Evolutionary conservation across 2,888 invertebrate species (phyloP), one percentile per base, ranked within the genome.

Genomic region (Sesamia inferens): DNA sequence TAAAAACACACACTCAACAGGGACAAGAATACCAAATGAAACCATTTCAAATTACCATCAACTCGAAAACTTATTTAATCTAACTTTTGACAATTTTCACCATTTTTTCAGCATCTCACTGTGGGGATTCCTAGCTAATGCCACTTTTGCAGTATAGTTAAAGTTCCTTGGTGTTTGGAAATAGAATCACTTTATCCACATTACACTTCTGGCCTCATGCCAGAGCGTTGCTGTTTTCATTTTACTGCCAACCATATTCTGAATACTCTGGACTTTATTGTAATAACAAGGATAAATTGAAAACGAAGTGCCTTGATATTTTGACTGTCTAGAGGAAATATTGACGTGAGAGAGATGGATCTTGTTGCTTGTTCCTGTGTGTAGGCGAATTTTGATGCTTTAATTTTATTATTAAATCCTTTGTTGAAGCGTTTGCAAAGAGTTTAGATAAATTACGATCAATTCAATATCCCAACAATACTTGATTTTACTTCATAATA

Each of bases 61-160:
- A 86, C 76, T 76, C 72, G 82, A 85, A 88, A 93, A 93, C 90
- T 93, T 91, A 88, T 93, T 91, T 92, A 93, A 93, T 93, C 90
- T 92, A 93, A 93, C 92, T 93, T 93, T 91, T 88, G 89, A 87
- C 88, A 88, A 90, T 92, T 88, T 89, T 85, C 85, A 79, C 84
- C 76, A 86, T 90, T 91, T 92, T 82, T 78, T 79, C 67, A 66
- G 58, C 51, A 74, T 64, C 72, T 74, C 71, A 69, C 71, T 78
- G 64, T 73, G 59, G 67, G 68, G 74, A 54, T 61, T 69, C 69
- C 79, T 74, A 69, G 87, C 85, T 88, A 89, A 88, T 87, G 84
- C 87, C 88, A 87, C 84, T 86, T 86, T 85, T 76, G 79, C 75
- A 65, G 71, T 83, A 85, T 87, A 88, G 88, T 87, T 89, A 85